phyloP scores from a whole-genome alignment of 2,888 invertebrate genomes.

The Amphipyra tragopoginis region DNA sequence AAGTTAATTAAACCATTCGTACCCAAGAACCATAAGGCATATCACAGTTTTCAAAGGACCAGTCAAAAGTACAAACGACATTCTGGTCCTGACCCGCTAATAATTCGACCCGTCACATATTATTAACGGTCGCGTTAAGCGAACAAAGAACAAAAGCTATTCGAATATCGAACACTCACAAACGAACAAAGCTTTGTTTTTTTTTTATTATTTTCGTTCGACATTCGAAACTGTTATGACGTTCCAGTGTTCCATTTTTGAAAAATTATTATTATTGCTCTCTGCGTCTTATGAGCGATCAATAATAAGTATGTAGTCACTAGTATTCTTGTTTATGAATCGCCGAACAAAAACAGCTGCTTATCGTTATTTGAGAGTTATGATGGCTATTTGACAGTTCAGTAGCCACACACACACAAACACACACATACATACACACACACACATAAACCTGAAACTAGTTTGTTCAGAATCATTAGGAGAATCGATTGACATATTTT shows the following conservation, averaged over 20 bases:
- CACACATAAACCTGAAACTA: no score
- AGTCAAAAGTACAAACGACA: slow-evolving; percentile 24
- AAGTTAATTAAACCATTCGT: neutral
- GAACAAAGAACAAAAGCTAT: slow-evolving; percentile 83
- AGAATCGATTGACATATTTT: no score
- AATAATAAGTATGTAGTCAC: slow-evolving; percentile 30
- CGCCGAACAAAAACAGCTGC: slow-evolving; percentile 31
- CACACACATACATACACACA: no score
- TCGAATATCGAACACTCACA: slow-evolving; percentile 72
- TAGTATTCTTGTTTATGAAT: slow-evolving; percentile 40
- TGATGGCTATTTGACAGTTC: slow-evolving; percentile 2
- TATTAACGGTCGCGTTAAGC: slow-evolving; percentile 69
- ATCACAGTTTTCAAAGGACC: neutral
- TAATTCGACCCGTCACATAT: slow-evolving; percentile 60
- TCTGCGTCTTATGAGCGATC: slow-evolving; percentile 37
- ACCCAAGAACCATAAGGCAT: neutral
- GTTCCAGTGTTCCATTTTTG: slow-evolving; percentile 63
- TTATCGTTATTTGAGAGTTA: slow-evolving; percentile 26
- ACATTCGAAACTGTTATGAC: slow-evolving; percentile 79
- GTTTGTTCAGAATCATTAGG: no score
- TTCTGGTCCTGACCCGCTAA: slow-evolving; percentile 37
- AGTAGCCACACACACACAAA: no score
- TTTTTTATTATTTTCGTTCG: slow-evolving; percentile 64
- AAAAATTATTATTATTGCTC: slow-evolving; percentile 57
- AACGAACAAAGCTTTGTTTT: slow-evolving; percentile 74